Evolutionary conservation across 1,140 invertebrate genomes (phyloP).

Genomic region (Gerris buenoi): DNA sequence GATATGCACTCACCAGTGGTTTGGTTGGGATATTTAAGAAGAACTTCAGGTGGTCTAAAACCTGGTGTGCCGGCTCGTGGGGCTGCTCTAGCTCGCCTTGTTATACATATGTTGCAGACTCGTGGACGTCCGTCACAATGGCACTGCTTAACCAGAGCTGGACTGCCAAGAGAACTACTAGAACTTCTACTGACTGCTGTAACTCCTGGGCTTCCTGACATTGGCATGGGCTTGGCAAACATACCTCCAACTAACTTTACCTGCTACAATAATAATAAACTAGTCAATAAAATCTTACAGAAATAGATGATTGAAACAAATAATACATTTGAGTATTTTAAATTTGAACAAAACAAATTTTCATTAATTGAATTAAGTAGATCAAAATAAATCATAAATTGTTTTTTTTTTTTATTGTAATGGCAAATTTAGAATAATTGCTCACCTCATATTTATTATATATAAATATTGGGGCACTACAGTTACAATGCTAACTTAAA

Average conservation of each 20-base stretch:
- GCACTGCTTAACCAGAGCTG: constrained; percentile 28
- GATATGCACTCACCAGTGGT: constrained; percentile 49
- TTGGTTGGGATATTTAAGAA: constrained; percentile 58
- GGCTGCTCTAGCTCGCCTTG: constrained; percentile 40
- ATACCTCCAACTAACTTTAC: neutral
- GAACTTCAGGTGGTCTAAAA: constrained; percentile 74
- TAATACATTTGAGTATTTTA: no score
- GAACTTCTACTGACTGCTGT: neutral
- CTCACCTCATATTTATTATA: no score
- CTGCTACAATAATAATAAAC: neutral
- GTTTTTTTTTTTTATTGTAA: no score
- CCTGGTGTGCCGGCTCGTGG: constrained; percentile 78
- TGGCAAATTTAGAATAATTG: no score
- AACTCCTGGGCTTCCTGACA: neutral
- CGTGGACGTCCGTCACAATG: constrained; percentile 45
- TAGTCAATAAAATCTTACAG: no score
- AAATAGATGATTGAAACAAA: no score
- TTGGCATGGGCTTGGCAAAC: constrained; percentile 1
- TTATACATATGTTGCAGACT: constrained; percentile 46
- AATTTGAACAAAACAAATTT: no score
- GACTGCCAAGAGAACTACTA: neutral
- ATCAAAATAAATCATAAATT: no score
- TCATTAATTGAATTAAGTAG: no score
- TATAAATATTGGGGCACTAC: no score
- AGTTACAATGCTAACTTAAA: no score